Conservation (phyloP, 2,113 vertebrate genomes). For the Psittacus erithacus region DNA sequence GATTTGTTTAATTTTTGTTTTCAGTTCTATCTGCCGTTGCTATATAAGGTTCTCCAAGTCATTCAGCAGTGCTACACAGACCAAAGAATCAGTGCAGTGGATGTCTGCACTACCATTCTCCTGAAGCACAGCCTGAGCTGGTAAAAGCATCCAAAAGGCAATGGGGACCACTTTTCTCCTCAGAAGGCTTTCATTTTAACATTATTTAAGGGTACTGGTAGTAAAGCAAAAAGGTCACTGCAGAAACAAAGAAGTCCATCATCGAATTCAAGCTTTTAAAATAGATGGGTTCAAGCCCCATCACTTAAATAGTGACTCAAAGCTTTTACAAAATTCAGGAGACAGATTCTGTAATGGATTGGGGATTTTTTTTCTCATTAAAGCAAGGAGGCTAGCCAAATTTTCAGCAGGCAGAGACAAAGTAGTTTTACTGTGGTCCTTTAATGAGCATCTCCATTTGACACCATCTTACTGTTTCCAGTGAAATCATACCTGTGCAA, state of each 20-base stretch:
- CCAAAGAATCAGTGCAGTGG: background rate
- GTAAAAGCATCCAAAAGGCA: background rate
- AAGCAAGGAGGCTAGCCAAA: background rate
- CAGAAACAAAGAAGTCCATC: background rate
- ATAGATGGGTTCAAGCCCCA: background rate
- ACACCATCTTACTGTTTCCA: background rate
- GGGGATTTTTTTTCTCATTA: background rate
- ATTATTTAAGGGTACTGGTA: background rate
- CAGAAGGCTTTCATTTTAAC: background rate
- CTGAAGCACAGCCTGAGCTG: background rate
- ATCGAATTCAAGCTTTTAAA: background rate
- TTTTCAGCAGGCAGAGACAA: background rate
- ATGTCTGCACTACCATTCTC: background rate
- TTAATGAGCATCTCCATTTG: background rate
- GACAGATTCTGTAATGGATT: background rate
- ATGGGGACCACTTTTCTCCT: background rate
- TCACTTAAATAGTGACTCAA: background rate
- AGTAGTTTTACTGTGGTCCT: background rate
- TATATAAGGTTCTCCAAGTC: background rate
- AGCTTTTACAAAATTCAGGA: background rate
- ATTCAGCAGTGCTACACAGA: background rate
- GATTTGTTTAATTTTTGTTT: slow-evolving; percentile 10
- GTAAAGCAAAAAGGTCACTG: background rate
- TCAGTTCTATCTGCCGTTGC: background rate
- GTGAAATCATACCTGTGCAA: background rate